Conservation (phyloP, 92 coral and sea anemone species). For the Epizoanthus scotinus region DNA sequence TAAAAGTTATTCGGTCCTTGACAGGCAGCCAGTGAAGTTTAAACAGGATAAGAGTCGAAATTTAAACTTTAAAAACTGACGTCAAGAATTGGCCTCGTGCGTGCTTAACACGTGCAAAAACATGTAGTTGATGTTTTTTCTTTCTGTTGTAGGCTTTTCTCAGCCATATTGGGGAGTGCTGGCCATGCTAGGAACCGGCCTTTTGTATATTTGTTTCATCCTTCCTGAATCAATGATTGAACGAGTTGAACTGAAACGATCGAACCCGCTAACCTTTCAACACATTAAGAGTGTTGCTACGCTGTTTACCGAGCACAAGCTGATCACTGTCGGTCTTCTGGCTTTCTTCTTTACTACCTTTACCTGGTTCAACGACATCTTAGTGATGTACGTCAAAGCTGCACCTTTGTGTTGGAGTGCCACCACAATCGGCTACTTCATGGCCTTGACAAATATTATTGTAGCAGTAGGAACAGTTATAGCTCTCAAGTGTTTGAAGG, state of each 20-base stretch:
- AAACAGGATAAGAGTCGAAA: too few species aligned
- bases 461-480: conserved; percentile 46
- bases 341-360: conserved; percentile 56
- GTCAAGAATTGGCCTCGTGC: too few species aligned
- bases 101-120: too few species aligned
- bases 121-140: too few species aligned
- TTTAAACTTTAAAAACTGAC: too few species aligned
- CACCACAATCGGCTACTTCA: conserved; percentile 49
- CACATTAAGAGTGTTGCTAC: conserved; percentile 21
- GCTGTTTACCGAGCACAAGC: conserved; percentile 33
- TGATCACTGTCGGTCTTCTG: conserved; percentile 25
- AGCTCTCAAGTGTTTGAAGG: conserved; percentile 46
- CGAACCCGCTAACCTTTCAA: conserved; percentile 30
- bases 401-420: conserved; percentile 63
- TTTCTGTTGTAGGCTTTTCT: conserved; percentile 44
- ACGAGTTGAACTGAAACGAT: conserved; percentile 17
- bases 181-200: conserved; percentile 29
- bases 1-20: too few species aligned
- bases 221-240: conserved; percentile 54
- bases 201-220: conserved; percentile 43
- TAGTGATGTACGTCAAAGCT: conserved; percentile 54
- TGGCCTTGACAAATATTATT: conserved; percentile 24
- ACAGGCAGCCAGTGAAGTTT: too few species aligned
- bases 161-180: conserved; percentile 67
- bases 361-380: conserved; percentile 48